These are phyloP conservation scores for Megaceryle torquata DNA, from an alignment of 2,113 vertebrate genomes.

Conservation along the genomic window DNA sequence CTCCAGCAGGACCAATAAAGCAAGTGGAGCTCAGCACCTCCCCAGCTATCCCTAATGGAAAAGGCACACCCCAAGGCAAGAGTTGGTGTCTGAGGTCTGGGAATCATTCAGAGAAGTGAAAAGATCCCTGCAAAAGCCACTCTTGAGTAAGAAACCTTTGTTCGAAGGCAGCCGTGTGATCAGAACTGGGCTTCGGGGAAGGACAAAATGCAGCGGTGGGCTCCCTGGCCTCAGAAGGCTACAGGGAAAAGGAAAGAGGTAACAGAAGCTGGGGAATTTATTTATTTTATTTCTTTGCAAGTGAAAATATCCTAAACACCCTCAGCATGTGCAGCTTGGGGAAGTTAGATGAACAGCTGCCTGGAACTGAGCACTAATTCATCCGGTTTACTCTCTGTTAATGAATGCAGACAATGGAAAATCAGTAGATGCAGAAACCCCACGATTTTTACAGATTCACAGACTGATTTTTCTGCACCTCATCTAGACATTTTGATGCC, in stretches of 20 bases:
- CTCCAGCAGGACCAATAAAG: neutral
- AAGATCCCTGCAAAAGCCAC: neutral
- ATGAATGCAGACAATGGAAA: slow-evolving; percentile 56
- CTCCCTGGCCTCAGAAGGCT: neutral
- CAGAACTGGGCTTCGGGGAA: neutral
- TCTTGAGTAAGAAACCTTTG: neutral
- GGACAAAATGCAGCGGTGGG: neutral
- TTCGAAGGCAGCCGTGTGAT: neutral
- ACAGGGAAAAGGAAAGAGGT: neutral
- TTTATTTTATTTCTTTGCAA: slow-evolving; percentile 15
- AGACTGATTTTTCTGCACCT: slow-evolving; percentile 45
- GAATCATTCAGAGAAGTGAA: neutral
- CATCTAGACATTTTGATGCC: slow-evolving; percentile 23
- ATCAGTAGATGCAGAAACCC: slow-evolving; percentile 49
- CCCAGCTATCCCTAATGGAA: neutral
- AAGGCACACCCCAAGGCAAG: neutral
- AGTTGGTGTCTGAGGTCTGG: neutral
- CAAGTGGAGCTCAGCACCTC: neutral
- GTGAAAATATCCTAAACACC: slow-evolving; percentile 30
- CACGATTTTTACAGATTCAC: slow-evolving; percentile 24
- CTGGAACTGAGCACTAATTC: slow-evolving; percentile 33
- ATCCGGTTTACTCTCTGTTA: slow-evolving; percentile 35
- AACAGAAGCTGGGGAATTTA: neutral
- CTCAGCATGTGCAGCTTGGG: slow-evolving; percentile 22
- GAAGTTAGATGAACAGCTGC: slow-evolving; percentile 45